Percentiles rank a stretch among this genome's conserved stretches.
phyloP scores from a whole-genome alignment of 1,140 invertebrate species.

The Conus betulinus region DNA sequence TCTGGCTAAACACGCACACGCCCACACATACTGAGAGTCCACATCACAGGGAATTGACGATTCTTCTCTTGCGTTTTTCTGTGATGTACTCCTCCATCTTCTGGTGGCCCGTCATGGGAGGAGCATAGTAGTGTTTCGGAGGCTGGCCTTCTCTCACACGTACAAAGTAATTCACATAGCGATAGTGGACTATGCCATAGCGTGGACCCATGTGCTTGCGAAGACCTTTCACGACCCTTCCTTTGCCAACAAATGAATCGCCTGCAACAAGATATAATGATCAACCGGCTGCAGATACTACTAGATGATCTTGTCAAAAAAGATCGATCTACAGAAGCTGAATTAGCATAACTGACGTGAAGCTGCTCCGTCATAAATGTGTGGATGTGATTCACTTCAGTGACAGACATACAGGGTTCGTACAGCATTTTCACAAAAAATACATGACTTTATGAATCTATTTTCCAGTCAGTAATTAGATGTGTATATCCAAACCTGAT shows the following conservation, averaged over 20 bases:
- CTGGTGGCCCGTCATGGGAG: constrained; percentile 78
- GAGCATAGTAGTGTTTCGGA: constrained; percentile 86
- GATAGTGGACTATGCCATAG: constrained; percentile 85
- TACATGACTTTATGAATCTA: too few species aligned
- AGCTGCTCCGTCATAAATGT: too few species aligned
- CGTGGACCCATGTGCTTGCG: constrained; percentile 87
- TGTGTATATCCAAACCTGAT: too few species aligned
- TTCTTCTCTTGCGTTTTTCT: constrained; percentile 54
- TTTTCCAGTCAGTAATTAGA: too few species aligned
- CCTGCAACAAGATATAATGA: constrained; percentile 53
- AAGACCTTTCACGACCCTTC: constrained; percentile 84
- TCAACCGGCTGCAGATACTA: too few species aligned
- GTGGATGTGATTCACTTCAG: too few species aligned
- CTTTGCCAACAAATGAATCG: constrained; percentile 55
- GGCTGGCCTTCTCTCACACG: constrained; percentile 93
- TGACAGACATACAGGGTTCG: too few species aligned
- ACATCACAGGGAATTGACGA: constrained; percentile 53
- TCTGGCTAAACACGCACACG: neutral
- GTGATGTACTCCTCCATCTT: constrained; percentile 64
- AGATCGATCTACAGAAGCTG: too few species aligned
- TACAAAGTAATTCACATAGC: constrained; percentile 91
- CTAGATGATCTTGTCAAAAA: too few species aligned
- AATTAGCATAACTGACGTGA: too few species aligned
- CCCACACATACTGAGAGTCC: neutral
- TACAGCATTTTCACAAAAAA: too few species aligned